Base-by-base conservation (phyloP, 2,888 invertebrate genomes). In the Keiferia lycopersicella region DNA sequence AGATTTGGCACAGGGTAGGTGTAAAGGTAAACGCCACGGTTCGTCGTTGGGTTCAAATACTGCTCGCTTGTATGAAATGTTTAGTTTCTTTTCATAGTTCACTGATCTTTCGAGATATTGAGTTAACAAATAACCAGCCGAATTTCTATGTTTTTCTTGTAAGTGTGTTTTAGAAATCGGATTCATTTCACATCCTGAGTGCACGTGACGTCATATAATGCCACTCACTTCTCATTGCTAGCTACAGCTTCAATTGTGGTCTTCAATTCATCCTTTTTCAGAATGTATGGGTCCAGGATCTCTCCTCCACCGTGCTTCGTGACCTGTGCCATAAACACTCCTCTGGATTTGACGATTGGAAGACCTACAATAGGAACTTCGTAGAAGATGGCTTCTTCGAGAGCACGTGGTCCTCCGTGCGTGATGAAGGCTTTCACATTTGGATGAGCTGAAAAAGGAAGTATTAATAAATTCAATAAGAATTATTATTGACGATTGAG, bases 341-440 rank as follows among this genome's bases (percentile, higher is more conserved):
- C 87, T 65, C 84, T 82, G 6, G 87, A 82, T 56, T 77, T 83
- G 7, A 88, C 68, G 14, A 84, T 73, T 4, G 91, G 91, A 7
- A 91, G 75, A 6, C 90, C 91, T 16, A 91, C 73, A 30, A 91
- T 83, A 2, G 91, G 91, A 1, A 88, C 86, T 74, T 80, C 76
- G 67, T 87, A 90, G 68, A 83, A 91, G 1, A 91, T 64, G 0
- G 91, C 89, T 76, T 91, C 91, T 76, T 91, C 91, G 10, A 91
- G 72, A n/a, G 91, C 91, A 1, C 91, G 81, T 2, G 82, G 68
- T 12, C 91, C 91, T 51, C 91, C 91, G 62, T 88, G 84, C 0
- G 91, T 91, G 60, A 91, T 80, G 66, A 91, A 90, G 0, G 80
- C 88, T 73, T 87, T 91, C 0, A 89, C 71, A 65, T 91, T 90